phyloP scores from a whole-genome alignment of 1,140 invertebrate species.

The Arctopsyche grandis region DNA sequence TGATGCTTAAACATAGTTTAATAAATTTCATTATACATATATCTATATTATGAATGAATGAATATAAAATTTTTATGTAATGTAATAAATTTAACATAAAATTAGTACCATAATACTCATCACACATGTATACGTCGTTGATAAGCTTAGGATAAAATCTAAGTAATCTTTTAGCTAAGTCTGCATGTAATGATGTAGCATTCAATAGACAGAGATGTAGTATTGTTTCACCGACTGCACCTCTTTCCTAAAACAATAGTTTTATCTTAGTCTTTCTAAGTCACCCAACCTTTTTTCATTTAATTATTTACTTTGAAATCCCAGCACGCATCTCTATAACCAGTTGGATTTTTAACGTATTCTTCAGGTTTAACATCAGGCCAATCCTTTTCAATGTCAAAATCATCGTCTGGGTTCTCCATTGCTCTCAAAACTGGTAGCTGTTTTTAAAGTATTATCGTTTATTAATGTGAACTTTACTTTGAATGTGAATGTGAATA shows the following conservation, averaged over 20 bases:
- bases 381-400: constrained; percentile 80
- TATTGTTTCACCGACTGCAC: constrained; percentile 95
- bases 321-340: constrained; percentile 91
- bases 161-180: constrained; percentile 91
- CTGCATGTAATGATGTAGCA: constrained; percentile 89
- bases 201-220: constrained; percentile 94
- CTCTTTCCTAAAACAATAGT: constrained; percentile 73
- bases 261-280: constrained; percentile 9
- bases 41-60: background rate
- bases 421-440: constrained; percentile 77
- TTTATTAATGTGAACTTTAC: background rate
- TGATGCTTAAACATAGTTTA: no score
- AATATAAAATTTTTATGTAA: background rate
- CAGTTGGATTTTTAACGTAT: constrained; percentile 68
- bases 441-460: constrained; percentile 58
- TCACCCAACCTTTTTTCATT: constrained; percentile 23
- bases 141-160: constrained; percentile 94
- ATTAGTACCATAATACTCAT: constrained; percentile 93
- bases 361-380: constrained; percentile 68
- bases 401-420: constrained; percentile 85
- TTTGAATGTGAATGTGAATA: background rate
- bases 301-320: constrained; percentile 72
- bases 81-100: background rate
- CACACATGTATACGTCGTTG: constrained; percentile 94
- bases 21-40: no score